Percentiles rank a stretch among this genome's conserved stretches.
Conservation (phyloP, 2,888 invertebrate species). For the Silvanus unidentatus region DNA sequence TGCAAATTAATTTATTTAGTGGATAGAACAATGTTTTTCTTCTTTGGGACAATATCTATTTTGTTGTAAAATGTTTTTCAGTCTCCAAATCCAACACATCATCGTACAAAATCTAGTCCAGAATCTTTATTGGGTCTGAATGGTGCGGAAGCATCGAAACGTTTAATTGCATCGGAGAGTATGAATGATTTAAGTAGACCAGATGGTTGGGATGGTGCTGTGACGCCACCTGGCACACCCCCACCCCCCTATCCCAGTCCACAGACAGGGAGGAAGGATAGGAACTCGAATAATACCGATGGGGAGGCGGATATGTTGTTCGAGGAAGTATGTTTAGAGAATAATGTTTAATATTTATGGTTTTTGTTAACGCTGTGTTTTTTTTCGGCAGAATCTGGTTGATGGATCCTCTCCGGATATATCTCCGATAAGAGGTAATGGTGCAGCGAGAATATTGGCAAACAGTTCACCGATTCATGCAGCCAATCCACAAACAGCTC, state of each 20-base stretch:
- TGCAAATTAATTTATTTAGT: too few species aligned
- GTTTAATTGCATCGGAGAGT: slow-evolving; percentile 55
- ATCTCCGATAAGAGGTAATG: slow-evolving; percentile 34
- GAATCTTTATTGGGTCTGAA: slow-evolving; percentile 49
- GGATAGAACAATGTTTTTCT: too few species aligned
- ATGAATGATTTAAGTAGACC: slow-evolving; percentile 52
- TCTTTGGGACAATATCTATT: too few species aligned
- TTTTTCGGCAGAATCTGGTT: slow-evolving; percentile 25
- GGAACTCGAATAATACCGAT: slow-evolving; percentile 24
- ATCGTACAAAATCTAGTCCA: slow-evolving; percentile 61
- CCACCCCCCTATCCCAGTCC: slow-evolving; percentile 72
- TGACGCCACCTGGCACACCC: slow-evolving; percentile 66
- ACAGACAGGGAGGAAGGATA: slow-evolving; percentile 29
- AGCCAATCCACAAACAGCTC: slow-evolving; percentile 48
- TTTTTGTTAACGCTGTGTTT: neutral
- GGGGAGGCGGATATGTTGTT: slow-evolving; percentile 19
- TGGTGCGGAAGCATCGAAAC: slow-evolving; percentile 43
- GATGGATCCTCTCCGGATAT: slow-evolving; percentile 44
- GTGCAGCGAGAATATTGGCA: slow-evolving; percentile 26
- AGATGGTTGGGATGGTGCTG: slow-evolving; percentile 40
- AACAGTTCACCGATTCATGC: slow-evolving; percentile 44
- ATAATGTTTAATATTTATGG: too few species aligned
- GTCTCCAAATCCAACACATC: slow-evolving; percentile 50
- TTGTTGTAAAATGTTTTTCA: slow-evolving; percentile 27
- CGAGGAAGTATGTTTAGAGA: slow-evolving; percentile 19